Evolutionary conservation across 2,797 vertebrate genomes (phyloP).

Genomic region (Anguilla anguilla): DNA sequence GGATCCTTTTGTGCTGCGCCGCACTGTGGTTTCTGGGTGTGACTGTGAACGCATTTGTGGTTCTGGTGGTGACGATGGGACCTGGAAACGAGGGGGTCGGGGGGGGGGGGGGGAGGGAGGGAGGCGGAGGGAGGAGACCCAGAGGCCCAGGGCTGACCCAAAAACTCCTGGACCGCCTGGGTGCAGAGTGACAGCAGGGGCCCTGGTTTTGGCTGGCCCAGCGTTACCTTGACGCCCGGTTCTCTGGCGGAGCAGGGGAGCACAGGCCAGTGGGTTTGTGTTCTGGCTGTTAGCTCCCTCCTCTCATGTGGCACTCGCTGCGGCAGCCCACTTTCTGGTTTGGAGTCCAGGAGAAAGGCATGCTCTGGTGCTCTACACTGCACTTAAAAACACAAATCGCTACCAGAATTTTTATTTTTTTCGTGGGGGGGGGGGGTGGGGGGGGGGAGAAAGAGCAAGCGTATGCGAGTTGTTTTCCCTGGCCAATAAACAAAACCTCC

Average conservation of each 20-base stretch:
- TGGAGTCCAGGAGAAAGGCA: conserved; percentile 46
- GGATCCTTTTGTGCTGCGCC: not conserved
- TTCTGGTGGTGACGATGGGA: not conserved
- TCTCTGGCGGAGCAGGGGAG: conserved; percentile 31
- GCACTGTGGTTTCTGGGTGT: not conserved
- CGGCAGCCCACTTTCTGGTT: conserved; percentile 36
- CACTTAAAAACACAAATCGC: conserved; percentile 45
- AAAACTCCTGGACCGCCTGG: not conserved
- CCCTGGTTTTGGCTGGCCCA: not conserved
- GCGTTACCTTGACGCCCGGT: conserved; percentile 13
- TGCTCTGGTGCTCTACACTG: conserved; percentile 34
- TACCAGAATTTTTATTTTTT: conserved; percentile 27
- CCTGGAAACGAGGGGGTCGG: not conserved
- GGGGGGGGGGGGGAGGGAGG: no score
- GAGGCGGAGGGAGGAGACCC: not conserved
- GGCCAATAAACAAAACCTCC: conserved; percentile 67
- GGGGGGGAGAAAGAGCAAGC: conserved; percentile 32
- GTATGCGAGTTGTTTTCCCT: conserved; percentile 63
- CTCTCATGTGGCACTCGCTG: conserved; percentile 33
- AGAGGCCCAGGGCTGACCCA: not conserved
- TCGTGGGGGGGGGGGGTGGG: no score
- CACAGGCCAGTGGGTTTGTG: conserved; percentile 2
- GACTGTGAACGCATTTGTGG: not conserved
- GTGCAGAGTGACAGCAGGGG: not conserved
- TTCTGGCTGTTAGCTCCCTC: conserved; percentile 32